Percentiles rank a stretch among this genome's conserved stretches.
Evolutionary conservation across 2,888 invertebrate species (phyloP).

Genomic region (Cylloceria caligata): DNA sequence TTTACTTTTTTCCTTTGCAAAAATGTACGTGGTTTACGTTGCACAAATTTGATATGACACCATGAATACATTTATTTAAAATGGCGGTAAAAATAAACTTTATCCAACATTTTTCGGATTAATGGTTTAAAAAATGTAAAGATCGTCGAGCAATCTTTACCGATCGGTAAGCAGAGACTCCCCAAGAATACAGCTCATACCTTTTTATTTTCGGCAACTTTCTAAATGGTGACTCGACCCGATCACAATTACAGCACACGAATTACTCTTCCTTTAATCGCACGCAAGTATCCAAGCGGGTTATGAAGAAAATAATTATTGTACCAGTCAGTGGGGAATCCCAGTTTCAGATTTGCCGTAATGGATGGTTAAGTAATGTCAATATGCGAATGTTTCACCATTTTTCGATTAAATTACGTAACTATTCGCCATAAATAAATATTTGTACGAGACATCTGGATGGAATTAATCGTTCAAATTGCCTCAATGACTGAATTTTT

Average conservation of each 20-base stretch:
- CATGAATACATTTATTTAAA: no score
- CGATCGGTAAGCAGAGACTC: neutral
- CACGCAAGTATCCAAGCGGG: neutral
- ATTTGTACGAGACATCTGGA: no score
- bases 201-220: slow-evolving; percentile 51
- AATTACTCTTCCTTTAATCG: neutral
- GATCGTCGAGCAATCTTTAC: no score
- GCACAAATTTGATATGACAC: no score
- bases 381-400: neutral
- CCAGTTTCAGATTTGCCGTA: neutral
- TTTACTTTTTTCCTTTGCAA: no score
- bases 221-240: slow-evolving; percentile 56
- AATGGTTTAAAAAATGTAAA: no score
- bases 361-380: neutral
- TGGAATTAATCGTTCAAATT: no score
- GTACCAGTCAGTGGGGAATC: neutral
- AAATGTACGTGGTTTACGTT: no score
- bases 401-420: neutral
- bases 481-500: no score
- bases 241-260: slow-evolving; percentile 4
- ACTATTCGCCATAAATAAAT: no score
- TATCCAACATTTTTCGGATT: no score
- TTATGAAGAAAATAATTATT: slow-evolving; percentile 1
- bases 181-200: neutral
- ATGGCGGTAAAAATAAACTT: no score